phyloP scores from a whole-genome alignment of 2,888 invertebrate species.

The Dascillus cervinus region DNA sequence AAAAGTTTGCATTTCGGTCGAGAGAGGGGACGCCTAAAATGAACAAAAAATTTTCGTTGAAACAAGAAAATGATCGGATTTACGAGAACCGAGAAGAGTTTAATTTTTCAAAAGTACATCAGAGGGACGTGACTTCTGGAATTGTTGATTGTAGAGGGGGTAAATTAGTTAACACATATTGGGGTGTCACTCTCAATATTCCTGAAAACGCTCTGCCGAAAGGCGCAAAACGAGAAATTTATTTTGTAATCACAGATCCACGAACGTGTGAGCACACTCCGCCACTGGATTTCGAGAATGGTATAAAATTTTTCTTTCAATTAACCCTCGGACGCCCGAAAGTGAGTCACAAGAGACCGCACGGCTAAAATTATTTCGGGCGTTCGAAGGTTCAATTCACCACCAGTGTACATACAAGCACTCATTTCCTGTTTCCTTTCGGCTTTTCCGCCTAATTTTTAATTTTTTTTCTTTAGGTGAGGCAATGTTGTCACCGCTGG shows the following conservation, averaged over 20 bases:
- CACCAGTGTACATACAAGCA: slow-evolving; percentile 29
- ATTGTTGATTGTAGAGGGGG: slow-evolving; percentile 75
- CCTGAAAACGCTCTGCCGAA: slow-evolving; percentile 81
- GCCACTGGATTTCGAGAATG: slow-evolving; percentile 85
- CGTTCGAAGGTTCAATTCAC: slow-evolving; percentile 5
- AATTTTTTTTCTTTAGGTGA: slow-evolving; percentile 61
- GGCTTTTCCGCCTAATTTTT: slow-evolving; percentile 9
- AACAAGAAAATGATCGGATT: slow-evolving; percentile 2
- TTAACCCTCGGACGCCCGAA: background rate
- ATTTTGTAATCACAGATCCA: slow-evolving; percentile 82
- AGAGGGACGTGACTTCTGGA: slow-evolving; percentile 41
- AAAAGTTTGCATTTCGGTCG: slow-evolving; percentile 33
- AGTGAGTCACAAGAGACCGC: background rate
- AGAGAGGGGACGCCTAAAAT: slow-evolving; percentile 8
- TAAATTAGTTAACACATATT: slow-evolving; percentile 74
- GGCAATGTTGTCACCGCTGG: slow-evolving; percentile 86
- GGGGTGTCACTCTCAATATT: slow-evolving; percentile 84
- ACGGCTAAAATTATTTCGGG: background rate
- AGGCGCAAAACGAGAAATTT: slow-evolving; percentile 82
- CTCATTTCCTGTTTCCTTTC: background rate
- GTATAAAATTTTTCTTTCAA: slow-evolving; percentile 48
- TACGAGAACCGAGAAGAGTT: slow-evolving; percentile 3
- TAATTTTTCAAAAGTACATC: slow-evolving; percentile 11
- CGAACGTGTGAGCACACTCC: slow-evolving; percentile 67
- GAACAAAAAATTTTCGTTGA: slow-evolving; percentile 5